Percentiles rank a stretch among this genome's conserved stretches.
phyloP scores from a whole-genome alignment of 2,888 invertebrate genomes.

The Pseudococcus longispinus region DNA sequence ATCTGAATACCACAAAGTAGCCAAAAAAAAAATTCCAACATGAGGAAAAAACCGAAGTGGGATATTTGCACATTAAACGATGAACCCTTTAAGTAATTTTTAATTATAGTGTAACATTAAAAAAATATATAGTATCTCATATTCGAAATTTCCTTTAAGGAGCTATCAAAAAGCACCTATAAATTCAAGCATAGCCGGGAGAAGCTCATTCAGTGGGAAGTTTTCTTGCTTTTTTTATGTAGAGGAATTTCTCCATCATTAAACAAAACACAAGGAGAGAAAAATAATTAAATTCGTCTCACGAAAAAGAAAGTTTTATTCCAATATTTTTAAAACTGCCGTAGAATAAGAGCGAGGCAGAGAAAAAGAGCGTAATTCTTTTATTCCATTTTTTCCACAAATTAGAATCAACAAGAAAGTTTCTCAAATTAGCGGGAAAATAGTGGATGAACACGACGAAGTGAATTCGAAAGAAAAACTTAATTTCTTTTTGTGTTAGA shows the following conservation, averaged over 20 bases:
- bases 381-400: slow-evolving; percentile 36
- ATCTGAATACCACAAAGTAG: background rate
- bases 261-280: slow-evolving; percentile 5
- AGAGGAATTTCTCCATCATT: slow-evolving; percentile 30
- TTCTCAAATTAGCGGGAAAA: slow-evolving; percentile 43
- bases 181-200: background rate
- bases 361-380: slow-evolving; percentile 15
- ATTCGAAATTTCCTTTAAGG: background rate
- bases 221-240: background rate
- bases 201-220: background rate
- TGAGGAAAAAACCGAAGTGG: background rate
- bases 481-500: slow-evolving; percentile 32
- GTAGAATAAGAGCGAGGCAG: slow-evolving; percentile 2
- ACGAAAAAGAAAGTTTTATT: slow-evolving; percentile 40
- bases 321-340: slow-evolving; percentile 27
- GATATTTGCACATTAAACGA: background rate
- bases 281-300: slow-evolving; percentile 42
- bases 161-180: background rate
- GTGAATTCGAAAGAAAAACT: background rate
- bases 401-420: slow-evolving; percentile 45
- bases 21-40: background rate
- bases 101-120: background rate
- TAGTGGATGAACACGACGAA: background rate
- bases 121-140: background rate
- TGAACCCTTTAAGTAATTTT: background rate